Evolutionary conservation across 2,113 vertebrate species (phyloP).

Genomic region (Zootoca vivipara): DNA sequence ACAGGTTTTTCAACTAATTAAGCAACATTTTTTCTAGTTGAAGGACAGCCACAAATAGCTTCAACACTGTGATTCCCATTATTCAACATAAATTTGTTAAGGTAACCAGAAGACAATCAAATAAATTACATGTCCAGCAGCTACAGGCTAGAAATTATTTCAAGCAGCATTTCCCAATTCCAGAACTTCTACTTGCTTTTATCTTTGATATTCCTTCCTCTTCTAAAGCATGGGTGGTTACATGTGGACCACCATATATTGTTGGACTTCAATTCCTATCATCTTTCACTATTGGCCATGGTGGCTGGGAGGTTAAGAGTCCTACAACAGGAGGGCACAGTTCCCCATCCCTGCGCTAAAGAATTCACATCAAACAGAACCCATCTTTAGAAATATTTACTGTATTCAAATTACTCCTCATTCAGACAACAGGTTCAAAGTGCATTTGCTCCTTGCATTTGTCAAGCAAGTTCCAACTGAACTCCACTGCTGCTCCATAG

Average conservation of each 20-base stretch:
- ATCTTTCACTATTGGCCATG: no score
- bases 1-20: background rate
- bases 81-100: slow-evolving; percentile 50
- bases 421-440: background rate
- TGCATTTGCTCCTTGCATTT: background rate
- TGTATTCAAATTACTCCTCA: background rate
- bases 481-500: background rate
- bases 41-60: slow-evolving; percentile 49
- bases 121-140: background rate
- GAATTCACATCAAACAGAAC: background rate
- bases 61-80: slow-evolving; percentile 47
- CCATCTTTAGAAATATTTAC: background rate
- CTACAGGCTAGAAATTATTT: slow-evolving; percentile 47
- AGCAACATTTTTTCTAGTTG: slow-evolving; percentile 59
- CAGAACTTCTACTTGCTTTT: slow-evolving; percentile 22
- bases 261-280: no score
- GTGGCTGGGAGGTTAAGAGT: no score
- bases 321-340: no score
- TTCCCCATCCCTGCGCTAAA: slow-evolving; percentile 4
- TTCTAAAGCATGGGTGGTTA: slow-evolving; percentile 2
- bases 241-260: no score
- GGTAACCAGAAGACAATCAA: background rate
- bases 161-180: slow-evolving; percentile 46
- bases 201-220: slow-evolving; percentile 22
- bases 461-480: background rate